Percentiles rank a stretch among this genome's conserved stretches.
phyloP scores from a whole-genome alignment of 2,113 vertebrate genomes.

The Laticauda laticaudata region DNA sequence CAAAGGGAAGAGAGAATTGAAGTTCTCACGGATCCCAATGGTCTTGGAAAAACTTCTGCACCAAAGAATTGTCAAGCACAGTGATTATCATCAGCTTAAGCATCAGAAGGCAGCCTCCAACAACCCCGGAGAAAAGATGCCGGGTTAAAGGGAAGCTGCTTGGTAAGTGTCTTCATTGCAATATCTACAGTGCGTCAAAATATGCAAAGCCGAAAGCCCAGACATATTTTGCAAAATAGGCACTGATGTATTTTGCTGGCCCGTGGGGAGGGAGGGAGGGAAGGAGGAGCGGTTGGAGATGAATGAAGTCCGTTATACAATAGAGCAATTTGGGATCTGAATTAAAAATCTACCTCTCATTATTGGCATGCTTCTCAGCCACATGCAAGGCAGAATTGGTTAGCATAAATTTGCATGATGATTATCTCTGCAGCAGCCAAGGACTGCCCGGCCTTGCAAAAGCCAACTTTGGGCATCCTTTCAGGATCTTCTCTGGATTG shows the following conservation, averaged over 20 bases:
- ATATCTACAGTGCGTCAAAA: constrained; percentile 75
- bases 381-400: constrained; percentile 77
- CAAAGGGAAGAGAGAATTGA: background rate
- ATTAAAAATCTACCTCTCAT: constrained; percentile 84
- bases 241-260: constrained; percentile 70
- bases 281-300: constrained; percentile 28
- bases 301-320: constrained; percentile 68
- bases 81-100: background rate
- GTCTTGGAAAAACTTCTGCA: rapidly evolving
- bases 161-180: constrained; percentile 59
- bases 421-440: constrained; percentile 74
- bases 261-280: background rate
- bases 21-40: background rate
- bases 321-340: constrained; percentile 79
- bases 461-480: constrained; percentile 77
- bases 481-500: constrained; percentile 48
- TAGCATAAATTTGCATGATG: constrained; percentile 84
- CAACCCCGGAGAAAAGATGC: background rate
- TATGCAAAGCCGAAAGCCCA: constrained; percentile 68
- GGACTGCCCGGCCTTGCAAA: constrained; percentile 72
- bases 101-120: background rate
- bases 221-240: constrained; percentile 56
- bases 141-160: background rate
- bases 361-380: constrained; percentile 75
- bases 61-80: background rate